Conservation (phyloP, 1,140 invertebrate genomes). For the Drosophila grimshawi region DNA sequence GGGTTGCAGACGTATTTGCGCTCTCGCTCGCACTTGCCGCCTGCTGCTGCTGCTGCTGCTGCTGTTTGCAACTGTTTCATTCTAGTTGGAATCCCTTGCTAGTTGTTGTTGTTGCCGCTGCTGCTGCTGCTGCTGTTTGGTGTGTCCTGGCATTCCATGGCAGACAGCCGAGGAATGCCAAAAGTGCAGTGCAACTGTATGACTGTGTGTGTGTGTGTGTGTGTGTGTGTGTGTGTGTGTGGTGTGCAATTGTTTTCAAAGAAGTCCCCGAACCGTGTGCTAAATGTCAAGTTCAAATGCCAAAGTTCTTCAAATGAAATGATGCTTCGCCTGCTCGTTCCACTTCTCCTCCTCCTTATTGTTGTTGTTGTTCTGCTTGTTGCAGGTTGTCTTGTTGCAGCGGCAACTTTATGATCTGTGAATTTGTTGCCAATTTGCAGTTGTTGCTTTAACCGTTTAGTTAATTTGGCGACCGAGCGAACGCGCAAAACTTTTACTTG, state of each 20-base stretch:
- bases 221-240: conserved; percentile 33
- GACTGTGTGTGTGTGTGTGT: conserved; percentile 18
- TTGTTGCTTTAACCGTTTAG: conserved; percentile 78
- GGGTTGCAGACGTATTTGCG: conserved; percentile 48
- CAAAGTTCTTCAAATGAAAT: conserved; percentile 82
- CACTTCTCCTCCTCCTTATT: not conserved
- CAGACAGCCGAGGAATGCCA: conserved; percentile 73
- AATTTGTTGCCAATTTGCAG: conserved; percentile 82
- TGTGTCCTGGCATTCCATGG: conserved; percentile 63
- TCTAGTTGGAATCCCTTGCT: conserved; percentile 52
- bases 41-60: not conserved
- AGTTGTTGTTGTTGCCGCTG: conserved; percentile 40
- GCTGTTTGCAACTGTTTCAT: conserved; percentile 65
- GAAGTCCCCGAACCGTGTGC: conserved; percentile 81
- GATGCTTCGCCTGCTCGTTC: conserved; percentile 56
- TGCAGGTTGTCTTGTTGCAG: conserved; percentile 45
- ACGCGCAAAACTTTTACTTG: conserved; percentile 56
- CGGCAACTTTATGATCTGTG: conserved; percentile 76
- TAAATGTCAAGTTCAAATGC: conserved; percentile 83
- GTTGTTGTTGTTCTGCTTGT: conserved; percentile 31
- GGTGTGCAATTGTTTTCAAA: conserved; percentile 80
- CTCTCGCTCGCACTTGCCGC: not conserved
- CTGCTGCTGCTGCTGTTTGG: conserved; percentile 41
- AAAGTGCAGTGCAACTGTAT: conserved; percentile 67
- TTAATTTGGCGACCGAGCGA: conserved; percentile 66